Evolutionary conservation across 2,888 invertebrate genomes (phyloP).

Genomic region (Synergus laeviventris): DNA sequence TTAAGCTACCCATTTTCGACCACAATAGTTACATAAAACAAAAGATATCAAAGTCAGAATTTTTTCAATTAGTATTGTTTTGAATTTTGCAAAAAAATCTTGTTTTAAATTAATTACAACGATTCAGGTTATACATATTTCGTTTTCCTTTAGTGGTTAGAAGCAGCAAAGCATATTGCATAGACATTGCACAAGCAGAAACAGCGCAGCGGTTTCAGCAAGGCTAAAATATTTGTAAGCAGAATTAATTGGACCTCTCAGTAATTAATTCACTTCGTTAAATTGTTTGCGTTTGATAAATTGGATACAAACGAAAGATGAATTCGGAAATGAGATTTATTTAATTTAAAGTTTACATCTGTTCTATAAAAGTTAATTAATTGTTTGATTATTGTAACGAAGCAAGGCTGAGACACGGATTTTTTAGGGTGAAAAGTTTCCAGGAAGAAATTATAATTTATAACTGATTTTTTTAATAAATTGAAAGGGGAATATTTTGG

Average conservation of each 20-base stretch:
- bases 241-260: constrained; percentile 46
- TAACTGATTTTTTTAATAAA: not conserved
- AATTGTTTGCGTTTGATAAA: constrained; percentile 40
- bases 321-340: not conserved
- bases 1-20: not conserved
- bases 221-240: constrained; percentile 42
- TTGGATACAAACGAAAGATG: not conserved
- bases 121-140: not conserved
- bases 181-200: constrained; percentile 24
- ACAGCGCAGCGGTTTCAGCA: constrained; percentile 32
- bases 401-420: too few species aligned
- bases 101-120: not conserved
- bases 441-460: too few species aligned
- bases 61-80: too few species aligned
- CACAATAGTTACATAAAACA: not conserved
- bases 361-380: not conserved
- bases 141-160: not conserved
- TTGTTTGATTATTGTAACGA: too few species aligned
- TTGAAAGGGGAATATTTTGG: not conserved
- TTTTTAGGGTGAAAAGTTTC: too few species aligned
- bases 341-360: not conserved
- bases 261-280: constrained; percentile 51
- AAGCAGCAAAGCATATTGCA: not conserved
- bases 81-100: too few species aligned
- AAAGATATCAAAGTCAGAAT: not conserved